Base-by-base conservation (phyloP, 2,113 vertebrate genomes). In the Prinia subflava region DNA sequence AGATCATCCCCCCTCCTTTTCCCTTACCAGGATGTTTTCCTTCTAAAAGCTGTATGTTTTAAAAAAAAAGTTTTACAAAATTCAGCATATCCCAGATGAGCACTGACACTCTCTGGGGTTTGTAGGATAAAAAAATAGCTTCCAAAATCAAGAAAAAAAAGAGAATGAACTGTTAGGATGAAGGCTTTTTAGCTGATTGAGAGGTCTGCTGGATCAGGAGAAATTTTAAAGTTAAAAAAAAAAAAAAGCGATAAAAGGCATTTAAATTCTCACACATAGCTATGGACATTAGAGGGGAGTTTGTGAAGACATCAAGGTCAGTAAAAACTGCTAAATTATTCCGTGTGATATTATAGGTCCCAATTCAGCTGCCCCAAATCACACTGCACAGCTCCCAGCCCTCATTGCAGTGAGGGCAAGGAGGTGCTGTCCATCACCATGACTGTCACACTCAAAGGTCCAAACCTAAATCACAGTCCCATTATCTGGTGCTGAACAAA, bases 221-320 rank as follows among this genome's bases (percentile, higher is more conserved):
- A 89, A 49, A 19, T 70, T 95, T 88, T 62, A 28, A 82, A 83
- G 28, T 12, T 11, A 65, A 81, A 83, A 60, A 50, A 50, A 64
- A 65, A 57, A 62, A 4, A 53, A n/a, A 21, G 14, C 0, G 0
- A 76, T 65, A 59, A 94, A 84, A 87, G 12, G 7, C 24, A 60
- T 81, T 91, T 83, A 71, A 25, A 92, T 89, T 80, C 81, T 92
- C 49, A 73, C 28, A 76, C 30, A 57, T 8, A 69, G 31, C 62
- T 68, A 73, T 49, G 19, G 25, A 75, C 33, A n/a, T 91, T 73
- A 77, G 59, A 83, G n/a, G 17, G 22, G 39, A 90, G 80, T 70
- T 80, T 88, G 25, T 80, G 70, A 91, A 82, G 69, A 89, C 67
- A 89, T 76, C 62, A 65, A 87, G 70, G 78, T 92, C 74, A 94